Evolutionary conservation across 2,888 invertebrate species (phyloP).

Genomic region (Trissoscelio sp.): DNA sequence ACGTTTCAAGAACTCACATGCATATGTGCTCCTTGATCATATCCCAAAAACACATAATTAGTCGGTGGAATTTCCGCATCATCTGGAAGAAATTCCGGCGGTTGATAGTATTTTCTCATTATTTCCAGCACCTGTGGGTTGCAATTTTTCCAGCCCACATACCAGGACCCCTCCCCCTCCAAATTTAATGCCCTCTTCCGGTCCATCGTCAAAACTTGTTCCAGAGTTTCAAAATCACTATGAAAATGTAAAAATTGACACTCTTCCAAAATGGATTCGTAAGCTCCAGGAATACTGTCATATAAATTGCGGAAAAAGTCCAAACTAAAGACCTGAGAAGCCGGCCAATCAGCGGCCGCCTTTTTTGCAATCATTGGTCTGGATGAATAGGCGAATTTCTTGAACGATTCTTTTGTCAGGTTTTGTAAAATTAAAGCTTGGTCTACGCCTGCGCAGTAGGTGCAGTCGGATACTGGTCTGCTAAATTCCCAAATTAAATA

Average conservation of each 20-base stretch:
- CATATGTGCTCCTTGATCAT: constrained; percentile 95
- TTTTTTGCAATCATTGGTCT: constrained; percentile 91
- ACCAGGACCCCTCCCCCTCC: constrained; percentile 90
- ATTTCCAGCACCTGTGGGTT: constrained; percentile 90
- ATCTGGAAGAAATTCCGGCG: constrained; percentile 93
- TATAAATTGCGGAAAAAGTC: constrained; percentile 89
- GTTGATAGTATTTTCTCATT: constrained; percentile 90
- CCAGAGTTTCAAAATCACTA: constrained; percentile 90
- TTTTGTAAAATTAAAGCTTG: constrained; percentile 89
- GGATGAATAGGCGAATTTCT: constrained; percentile 90
- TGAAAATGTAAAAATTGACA: constrained; percentile 95
- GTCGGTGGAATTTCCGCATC: constrained; percentile 95
- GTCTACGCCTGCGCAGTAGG: constrained; percentile 89
- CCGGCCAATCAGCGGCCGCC: constrained; percentile 91
- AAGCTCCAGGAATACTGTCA: constrained; percentile 87
- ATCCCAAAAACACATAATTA: constrained; percentile 96
- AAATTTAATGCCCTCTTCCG: constrained; percentile 86
- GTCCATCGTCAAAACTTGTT: constrained; percentile 91
- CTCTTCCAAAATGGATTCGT: constrained; percentile 90
- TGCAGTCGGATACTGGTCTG: constrained; percentile 92
- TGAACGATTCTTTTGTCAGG: constrained; percentile 88
- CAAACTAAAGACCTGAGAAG: constrained; percentile 87
- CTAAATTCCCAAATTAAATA: constrained; percentile 94
- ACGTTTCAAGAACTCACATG: constrained; percentile 87
- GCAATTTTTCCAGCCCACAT: constrained; percentile 96